Evolutionary conservation across 1,140 invertebrate species (phyloP), one percentile per base, ranked within the genome.

Genomic region (Gryllus bimaculatus): DNA sequence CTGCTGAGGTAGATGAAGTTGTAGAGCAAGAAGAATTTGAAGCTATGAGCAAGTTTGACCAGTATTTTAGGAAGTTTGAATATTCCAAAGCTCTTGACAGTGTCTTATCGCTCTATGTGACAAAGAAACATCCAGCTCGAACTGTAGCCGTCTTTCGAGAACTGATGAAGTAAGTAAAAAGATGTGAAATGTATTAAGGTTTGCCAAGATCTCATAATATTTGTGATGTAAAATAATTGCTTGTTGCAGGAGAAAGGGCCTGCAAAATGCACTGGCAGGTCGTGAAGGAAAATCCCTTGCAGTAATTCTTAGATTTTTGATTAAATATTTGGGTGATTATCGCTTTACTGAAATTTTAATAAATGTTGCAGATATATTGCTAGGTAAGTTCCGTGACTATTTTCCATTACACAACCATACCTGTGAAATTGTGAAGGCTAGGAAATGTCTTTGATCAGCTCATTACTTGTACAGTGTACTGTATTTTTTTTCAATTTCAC

Each of bases 121-220:
- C 87, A 13, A 89, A 88, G 47, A 92, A 91, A 83, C 88, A 87
- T 74, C 95, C 96, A 7, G 92, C 95, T 82, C 87, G 92, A 48
- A 93, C 94, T 7, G 90, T 96, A 75, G 89, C 91, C 77, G 86
- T 97, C 8, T 88, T 97, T 81, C 93, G 95, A 85, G 96, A 98
- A 86, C 86, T 98, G 54, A 91, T 93, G 18, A 89, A 87, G 85
- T 85, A 80, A 79, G 75, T 79, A 21, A 39, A 8, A 75, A 15
- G 20, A 66, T 66, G 10, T 66, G 18, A 10, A 66, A 10, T 66
- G 7, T 66, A 3, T 74, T 75, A 75, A 66, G 2, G 54, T 66
- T 66, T 66, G 2, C 7, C 54, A 13, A 13, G 10, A 13, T 13
- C 54, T 66, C 54, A 13, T 39, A 39, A 39, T 39, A 21, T 76